Evolutionary conservation across 2,797 vertebrate genomes (phyloP).

Genomic region (Parambassis ranga): DNA sequence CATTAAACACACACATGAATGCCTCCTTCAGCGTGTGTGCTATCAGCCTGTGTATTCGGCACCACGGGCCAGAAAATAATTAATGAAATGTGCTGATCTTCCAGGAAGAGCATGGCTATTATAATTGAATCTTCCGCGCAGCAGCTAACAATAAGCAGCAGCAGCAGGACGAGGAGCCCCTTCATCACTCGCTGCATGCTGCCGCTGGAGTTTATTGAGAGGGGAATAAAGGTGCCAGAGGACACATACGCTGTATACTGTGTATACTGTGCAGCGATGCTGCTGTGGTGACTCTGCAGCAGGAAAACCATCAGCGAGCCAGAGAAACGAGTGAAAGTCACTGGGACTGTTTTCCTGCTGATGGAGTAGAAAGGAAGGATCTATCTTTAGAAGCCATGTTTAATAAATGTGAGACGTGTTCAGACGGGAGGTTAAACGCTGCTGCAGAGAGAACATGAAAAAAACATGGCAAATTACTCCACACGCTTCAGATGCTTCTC

Average conservation of each 20-base stretch:
- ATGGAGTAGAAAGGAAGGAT: background rate
- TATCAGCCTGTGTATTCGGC: background rate
- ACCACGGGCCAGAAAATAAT: background rate
- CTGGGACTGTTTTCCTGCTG: background rate
- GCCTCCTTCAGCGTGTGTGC: background rate
- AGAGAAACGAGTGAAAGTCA: background rate
- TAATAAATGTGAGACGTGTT: background rate
- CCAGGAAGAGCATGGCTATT: conserved; percentile 6
- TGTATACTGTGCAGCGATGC: background rate
- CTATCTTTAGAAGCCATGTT: background rate
- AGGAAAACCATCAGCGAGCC: background rate
- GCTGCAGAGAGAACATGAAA: background rate
- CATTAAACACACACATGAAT: too few relatives aligned
- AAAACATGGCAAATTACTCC: too few relatives aligned
- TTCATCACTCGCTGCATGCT: conserved; percentile 14
- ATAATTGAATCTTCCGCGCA: conserved; percentile 42
- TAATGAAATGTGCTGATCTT: conserved; percentile 36
- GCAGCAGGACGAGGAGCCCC: conserved; percentile 17
- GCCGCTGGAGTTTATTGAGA: conserved; percentile 46
- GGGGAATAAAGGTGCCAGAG: conserved; percentile 46
- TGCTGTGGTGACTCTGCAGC: background rate
- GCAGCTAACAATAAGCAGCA: conserved; percentile 15
- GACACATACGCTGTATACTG: background rate
- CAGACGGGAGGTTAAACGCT: background rate
- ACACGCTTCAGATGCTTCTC: too few relatives aligned